A percentile compares a stretch with the other conserved stretches of the same genome.
Conservation (phyloP, 2,113 vertebrate species). For the Petromus typicus region DNA sequence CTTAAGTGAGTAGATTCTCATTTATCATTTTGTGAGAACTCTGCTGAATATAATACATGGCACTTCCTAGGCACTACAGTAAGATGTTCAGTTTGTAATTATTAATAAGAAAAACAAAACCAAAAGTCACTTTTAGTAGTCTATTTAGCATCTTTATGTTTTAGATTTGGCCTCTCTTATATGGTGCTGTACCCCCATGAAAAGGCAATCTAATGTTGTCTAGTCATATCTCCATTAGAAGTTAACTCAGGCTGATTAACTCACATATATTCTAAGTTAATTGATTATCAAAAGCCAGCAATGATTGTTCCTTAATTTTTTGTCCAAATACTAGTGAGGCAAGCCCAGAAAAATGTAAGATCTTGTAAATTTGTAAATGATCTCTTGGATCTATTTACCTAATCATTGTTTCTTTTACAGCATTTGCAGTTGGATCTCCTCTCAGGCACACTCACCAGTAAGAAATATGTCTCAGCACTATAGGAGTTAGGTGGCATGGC, state of each 20-base stretch:
- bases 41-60: constrained; percentile 22
- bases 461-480: constrained; percentile 51
- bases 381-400: constrained; percentile 60
- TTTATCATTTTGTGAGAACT: background rate
- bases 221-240: background rate
- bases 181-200: background rate
- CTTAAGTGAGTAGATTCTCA: constrained; percentile 17
- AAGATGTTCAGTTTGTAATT: constrained; percentile 47
- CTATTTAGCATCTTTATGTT: constrained; percentile 34
- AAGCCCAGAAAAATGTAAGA: constrained; percentile 57
- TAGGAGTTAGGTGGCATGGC: background rate
- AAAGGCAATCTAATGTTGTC: background rate
- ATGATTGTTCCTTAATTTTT: constrained; percentile 31
- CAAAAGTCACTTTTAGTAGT: background rate
- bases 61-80: constrained; percentile 21
- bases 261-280: background rate
- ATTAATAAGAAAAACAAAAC: background rate
- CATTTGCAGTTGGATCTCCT: constrained; percentile 53
- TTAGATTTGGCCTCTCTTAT: background rate
- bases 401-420: constrained; percentile 51
- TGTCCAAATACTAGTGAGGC: constrained; percentile 1
- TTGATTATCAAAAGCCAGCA: constrained; percentile 28
- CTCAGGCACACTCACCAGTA: constrained; percentile 27
- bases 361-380: constrained; percentile 63
- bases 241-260: background rate